A percentile compares a stretch with the other conserved stretches of the same genome.
These are phyloP conservation scores for Heteronetta atricapilla DNA, from an alignment of 2,113 vertebrate genomes.

Conservation along the genomic window DNA sequence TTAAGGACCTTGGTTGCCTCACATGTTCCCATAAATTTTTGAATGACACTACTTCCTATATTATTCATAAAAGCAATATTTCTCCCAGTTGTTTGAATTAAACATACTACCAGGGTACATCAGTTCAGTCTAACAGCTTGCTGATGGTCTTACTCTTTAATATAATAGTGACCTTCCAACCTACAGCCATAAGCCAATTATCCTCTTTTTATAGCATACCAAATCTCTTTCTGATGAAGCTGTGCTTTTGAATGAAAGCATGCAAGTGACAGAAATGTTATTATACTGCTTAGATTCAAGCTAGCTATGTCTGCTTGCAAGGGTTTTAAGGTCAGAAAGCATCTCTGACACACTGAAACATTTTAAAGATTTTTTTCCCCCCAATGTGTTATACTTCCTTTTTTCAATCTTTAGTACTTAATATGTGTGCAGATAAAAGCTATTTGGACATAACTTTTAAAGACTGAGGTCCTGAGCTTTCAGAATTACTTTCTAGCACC, in stretches of 20 bases:
- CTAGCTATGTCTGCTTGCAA: background rate
- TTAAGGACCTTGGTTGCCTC: background rate
- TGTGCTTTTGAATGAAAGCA: background rate
- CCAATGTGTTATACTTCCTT: background rate
- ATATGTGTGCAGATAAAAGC: background rate
- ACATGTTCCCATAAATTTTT: background rate
- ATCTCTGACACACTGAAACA: background rate
- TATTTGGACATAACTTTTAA: background rate
- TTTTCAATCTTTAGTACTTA: background rate
- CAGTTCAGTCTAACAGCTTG: background rate
- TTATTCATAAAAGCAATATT: background rate
- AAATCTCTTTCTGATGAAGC: conserved; percentile 55
- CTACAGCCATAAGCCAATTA: conserved; percentile 60
- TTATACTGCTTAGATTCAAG: background rate
- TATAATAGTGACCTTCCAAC: conserved; percentile 40
- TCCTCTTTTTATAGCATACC: conserved; percentile 29
- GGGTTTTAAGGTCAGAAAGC: conserved; percentile 8
- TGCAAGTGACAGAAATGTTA: conserved; percentile 35
- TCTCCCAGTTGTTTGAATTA: background rate
- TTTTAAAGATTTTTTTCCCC: background rate
- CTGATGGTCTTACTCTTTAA: conserved; percentile 36
- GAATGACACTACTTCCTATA: background rate
- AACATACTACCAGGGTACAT: background rate
- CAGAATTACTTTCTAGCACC: background rate
- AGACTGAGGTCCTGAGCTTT: background rate